Base-by-base conservation (phyloP, 2,888 invertebrate genomes). In the Scaptomyza parva region DNA sequence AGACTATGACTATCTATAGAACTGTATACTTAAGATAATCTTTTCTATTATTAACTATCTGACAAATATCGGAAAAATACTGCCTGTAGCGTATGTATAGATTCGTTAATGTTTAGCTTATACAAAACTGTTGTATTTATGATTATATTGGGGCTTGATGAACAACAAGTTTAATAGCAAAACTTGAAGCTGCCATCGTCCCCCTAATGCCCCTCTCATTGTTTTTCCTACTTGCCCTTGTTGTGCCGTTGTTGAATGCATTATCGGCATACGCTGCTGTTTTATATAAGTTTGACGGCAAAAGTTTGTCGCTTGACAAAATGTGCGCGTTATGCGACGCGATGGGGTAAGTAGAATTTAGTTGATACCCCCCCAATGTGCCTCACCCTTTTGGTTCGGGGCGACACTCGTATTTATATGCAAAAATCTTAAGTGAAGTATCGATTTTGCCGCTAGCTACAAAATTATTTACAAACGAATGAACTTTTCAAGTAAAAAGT, bases 391-490 rank as follows among this genome's bases (percentile, higher is more conserved):
- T 7, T 12, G 3, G 1, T 35, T 14, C 22, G 7, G 9, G 0
- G 8, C 39, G 41, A 28, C 40, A 59, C 45, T 60, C 69, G 50
- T 68, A 66, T 59, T 67, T 82, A 62, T 79, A 86, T 84, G 81
- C 85, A 84, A 84, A 86, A 88, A 84, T 86, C 81, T 84, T 86
- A 77, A 77, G 70, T 70, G 70, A 84, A 84, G 85, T 88, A 84
- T 84, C 87, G 84, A 84, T 84, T 84, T 86, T 79, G 84, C 84
- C 81, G 48, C 40, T 39, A 76, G 84, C 84, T 70, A 71, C 40
- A 77, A 75, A 80, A 84, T 84, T 84, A 84, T 78, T 88, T 77
- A 88, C 84, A 88, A 88, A 74, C 81, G 87, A 80, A 73, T 86
- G 71, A 84, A 84, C 84, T 84, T 84, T 67, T 43, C 45, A 75